phyloP scores from a whole-genome alignment of 2,888 invertebrate genomes.

The Cyclophora albipunctata region DNA sequence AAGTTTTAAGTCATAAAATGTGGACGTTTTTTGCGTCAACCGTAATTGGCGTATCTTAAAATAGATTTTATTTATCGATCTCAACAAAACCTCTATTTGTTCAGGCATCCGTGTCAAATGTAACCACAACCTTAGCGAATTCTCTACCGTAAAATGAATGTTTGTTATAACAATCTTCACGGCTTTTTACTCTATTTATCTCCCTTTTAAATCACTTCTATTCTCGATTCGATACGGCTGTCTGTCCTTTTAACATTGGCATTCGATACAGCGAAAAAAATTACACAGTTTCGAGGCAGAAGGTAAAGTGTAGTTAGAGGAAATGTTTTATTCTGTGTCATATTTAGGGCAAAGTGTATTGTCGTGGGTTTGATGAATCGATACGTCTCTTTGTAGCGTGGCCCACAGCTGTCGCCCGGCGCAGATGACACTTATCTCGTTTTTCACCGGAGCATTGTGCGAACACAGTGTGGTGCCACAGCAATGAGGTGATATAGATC shows the following conservation, averaged over 20 bases:
- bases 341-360: conserved; percentile 31
- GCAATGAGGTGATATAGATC: conserved; percentile 71
- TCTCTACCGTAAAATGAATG: conserved; percentile 62
- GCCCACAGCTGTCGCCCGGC: conserved; percentile 69
- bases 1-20: no score
- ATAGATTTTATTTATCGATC: background rate
- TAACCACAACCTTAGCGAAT: conserved; percentile 48
- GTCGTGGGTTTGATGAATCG: conserved; percentile 64
- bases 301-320: conserved; percentile 10
- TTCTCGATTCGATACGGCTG: conserved; percentile 64
- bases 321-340: conserved; percentile 9
- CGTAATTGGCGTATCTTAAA: no score
- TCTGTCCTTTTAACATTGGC: conserved; percentile 48
- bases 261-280: conserved; percentile 31
- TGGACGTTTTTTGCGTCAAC: no score
- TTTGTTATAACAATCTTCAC: conserved; percentile 67
- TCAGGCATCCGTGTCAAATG: conserved; percentile 46
- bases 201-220: conserved; percentile 63
- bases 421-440: conserved; percentile 63
- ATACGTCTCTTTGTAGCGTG: conserved; percentile 54
- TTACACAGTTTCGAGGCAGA: conserved; percentile 12
- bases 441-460: conserved; percentile 63
- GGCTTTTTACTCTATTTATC: conserved; percentile 64
- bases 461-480: conserved; percentile 48
- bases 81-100: conserved; percentile 17